phyloP scores from a whole-genome alignment of 2,113 vertebrate genomes.

The Cacatua alba region DNA sequence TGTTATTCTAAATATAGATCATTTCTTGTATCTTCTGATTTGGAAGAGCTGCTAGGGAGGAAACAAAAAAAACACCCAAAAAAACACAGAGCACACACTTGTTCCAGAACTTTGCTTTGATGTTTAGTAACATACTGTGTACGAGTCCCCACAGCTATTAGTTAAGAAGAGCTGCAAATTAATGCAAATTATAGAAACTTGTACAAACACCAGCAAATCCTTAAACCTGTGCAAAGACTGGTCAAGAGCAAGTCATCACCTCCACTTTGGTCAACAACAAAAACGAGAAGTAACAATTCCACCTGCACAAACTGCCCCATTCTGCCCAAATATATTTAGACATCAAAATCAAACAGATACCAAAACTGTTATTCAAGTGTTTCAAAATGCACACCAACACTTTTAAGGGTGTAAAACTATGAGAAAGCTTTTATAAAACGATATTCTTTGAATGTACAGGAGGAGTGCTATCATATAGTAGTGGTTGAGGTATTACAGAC shows the following conservation, averaged over 20 bases:
- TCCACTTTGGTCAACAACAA: neutral
- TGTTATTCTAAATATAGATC: constrained; percentile 61
- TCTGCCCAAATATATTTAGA: neutral
- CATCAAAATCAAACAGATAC: neutral
- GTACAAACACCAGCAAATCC: constrained; percentile 12
- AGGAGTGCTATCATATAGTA: neutral
- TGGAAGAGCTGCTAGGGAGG: neutral
- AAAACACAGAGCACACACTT: neutral
- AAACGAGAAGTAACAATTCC: neutral
- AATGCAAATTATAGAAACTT: constrained; percentile 33
- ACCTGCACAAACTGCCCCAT: neutral
- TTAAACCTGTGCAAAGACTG: neutral
- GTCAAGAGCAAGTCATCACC: neutral
- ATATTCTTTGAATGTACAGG: neutral
- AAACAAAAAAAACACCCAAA: neutral
- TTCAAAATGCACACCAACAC: neutral
- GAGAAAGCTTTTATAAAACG: neutral
- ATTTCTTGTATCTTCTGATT: constrained; percentile 25
- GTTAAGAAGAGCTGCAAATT: neutral
- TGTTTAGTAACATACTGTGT: neutral
- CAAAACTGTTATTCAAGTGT: neutral
- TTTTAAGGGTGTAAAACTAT: neutral
- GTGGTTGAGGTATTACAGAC: neutral
- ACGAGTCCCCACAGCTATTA: neutral
- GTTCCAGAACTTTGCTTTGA: constrained; percentile 1